Base-by-base conservation (phyloP, 2,797 vertebrate genomes). In the Schizopygopsis pylzovi region DNA sequence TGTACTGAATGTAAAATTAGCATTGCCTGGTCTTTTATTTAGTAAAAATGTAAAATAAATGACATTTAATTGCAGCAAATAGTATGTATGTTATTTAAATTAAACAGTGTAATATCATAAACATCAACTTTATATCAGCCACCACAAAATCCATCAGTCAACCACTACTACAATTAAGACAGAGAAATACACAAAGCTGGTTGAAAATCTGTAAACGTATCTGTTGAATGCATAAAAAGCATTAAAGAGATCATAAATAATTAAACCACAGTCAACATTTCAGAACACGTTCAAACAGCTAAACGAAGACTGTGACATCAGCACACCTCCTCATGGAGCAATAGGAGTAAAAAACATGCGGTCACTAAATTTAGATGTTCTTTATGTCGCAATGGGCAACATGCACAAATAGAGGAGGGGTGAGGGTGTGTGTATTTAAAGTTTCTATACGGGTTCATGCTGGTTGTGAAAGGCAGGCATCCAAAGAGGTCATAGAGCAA, bases 381-480 rank as follows among this genome's bases (percentile, higher is more conserved):
- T 63, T 71, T 72, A 85, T 85, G 84, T 37, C 39, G 84, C 67
- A n/a, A 85, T 39, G 65, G 87, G 89, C 85, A 89, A 61, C 63
- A 63, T 52, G 45, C 18, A 28, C 8, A 72, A 15, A 28, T 15
- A 49, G 33, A 9, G 47, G 47, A 25, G 49, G 80, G 67, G 56
- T 79, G 90, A 76, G 81, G 72, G 71, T 37, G 78, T 82, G 80
- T 84, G 79, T 47, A 33, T 71, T 61, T 68, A 75, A 59, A 52
- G 82, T 85, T 68, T 2, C 54, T 15, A 52, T 45, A 47, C 25
- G 41, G 15, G 33, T 52, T 70, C 20, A 56, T 25, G 33, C 63
- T 41, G 49, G 49, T n/a, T 85, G 47, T 88, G 90, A 93, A 93
- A 91, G 91, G 56, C 89, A 91, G 82, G 88, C 3, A 1, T 59